phyloP scores from a whole-genome alignment of 2,888 invertebrate genomes.

The Acrobasis consociella region DNA sequence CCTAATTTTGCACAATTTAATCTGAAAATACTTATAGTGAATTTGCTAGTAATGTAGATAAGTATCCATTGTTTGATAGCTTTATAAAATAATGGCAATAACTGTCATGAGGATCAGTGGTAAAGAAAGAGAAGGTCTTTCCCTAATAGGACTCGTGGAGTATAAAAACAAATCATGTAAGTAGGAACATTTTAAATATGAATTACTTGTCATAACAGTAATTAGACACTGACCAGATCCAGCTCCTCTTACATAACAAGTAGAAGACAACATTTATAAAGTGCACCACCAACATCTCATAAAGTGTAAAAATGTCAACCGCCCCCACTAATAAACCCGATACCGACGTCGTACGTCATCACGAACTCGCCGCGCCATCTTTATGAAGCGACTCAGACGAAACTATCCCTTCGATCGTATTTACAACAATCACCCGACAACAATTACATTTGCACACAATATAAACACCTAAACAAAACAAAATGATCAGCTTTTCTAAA shows the following conservation, averaged over 20 bases:
- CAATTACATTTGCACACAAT: slow-evolving; percentile 81
- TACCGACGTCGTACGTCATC: slow-evolving; percentile 40
- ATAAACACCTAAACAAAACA: slow-evolving; percentile 70
- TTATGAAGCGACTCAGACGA: slow-evolving; percentile 42
- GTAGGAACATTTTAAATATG: too few species aligned
- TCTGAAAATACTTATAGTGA: too few species aligned
- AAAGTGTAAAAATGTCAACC: slow-evolving; percentile 42
- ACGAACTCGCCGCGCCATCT: slow-evolving; percentile 38
- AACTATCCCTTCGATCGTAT: slow-evolving; percentile 53
- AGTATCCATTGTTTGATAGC: too few species aligned
- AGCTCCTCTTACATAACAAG: slow-evolving; percentile 7
- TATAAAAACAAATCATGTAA: too few species aligned
- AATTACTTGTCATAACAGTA: not conserved
- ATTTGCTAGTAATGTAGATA: too few species aligned
- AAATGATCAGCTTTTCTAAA: slow-evolving; percentile 73
- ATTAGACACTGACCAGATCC: not conserved
- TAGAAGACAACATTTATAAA: slow-evolving; percentile 9
- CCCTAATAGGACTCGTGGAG: too few species aligned
- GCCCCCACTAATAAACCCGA: slow-evolving; percentile 41
- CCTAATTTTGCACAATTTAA: not conserved
- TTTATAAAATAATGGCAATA: too few species aligned
- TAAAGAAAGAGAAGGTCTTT: too few species aligned
- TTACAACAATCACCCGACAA: slow-evolving; percentile 70
- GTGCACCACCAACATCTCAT: slow-evolving; percentile 23
- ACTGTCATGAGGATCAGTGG: too few species aligned